These are phyloP conservation scores for Odontesthes bonariensis DNA, from an alignment of 2,113 vertebrate species.

Conservation along the genomic window DNA sequence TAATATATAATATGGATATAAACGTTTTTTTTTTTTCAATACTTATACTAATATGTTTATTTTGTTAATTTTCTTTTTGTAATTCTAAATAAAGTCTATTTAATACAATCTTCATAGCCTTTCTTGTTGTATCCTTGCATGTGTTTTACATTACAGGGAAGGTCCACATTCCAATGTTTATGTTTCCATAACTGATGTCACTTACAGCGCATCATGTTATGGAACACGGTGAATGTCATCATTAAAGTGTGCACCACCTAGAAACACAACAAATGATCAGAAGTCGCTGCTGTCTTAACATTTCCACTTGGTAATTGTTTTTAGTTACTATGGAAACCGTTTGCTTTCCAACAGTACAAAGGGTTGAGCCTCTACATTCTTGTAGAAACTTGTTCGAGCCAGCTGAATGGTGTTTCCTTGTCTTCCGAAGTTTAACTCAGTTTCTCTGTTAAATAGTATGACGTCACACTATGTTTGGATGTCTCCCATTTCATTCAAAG, in stretches of 20 bases:
- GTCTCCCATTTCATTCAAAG: neutral
- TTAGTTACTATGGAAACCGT: neutral
- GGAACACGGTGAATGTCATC: neutral
- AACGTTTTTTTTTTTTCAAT: neutral
- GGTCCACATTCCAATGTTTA: too few species aligned
- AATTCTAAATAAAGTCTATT: slow-evolving; percentile 38
- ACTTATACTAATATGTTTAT: neutral
- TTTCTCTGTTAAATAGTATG: neutral
- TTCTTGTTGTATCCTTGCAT: neutral
- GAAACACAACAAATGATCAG: neutral
- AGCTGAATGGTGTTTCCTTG: neutral
- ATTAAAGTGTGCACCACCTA: neutral
- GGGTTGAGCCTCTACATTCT: accelerated
- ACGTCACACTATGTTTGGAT: neutral
- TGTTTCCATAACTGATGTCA: too few species aligned
- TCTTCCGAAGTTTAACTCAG: slow-evolving; percentile 36
- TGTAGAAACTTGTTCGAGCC: slow-evolving; percentile 37
- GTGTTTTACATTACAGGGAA: neutral
- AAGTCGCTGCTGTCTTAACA: neutral
- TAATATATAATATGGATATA: neutral
- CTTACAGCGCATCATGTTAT: too few species aligned
- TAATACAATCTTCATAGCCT: neutral
- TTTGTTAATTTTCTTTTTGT: neutral
- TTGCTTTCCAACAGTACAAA: slow-evolving; percentile 1
- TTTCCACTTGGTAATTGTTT: neutral